Base-by-base conservation (phyloP, 2,113 vertebrate genomes). In the Pyxicephalus adspersus region DNA sequence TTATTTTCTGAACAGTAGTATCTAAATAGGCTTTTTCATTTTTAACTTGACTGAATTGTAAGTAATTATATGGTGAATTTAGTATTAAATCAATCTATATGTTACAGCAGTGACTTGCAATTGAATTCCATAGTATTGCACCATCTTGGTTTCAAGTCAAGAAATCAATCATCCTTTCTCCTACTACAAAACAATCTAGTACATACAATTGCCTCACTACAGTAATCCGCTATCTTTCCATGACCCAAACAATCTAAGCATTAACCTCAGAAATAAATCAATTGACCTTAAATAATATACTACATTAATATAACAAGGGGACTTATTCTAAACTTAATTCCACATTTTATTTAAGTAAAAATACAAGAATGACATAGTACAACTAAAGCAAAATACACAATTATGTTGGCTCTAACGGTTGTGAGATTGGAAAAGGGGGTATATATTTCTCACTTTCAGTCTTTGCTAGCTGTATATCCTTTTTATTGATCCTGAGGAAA, bases 401-500 rank as follows among this genome's bases (percentile, higher is more conserved):
- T 34, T 73, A 31, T 13, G 1, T 26, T 18, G 26, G 15, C 70
- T 58, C 71, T 38, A 11, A 60, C 52, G 57, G 13, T 55, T 60
- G 7, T 22, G 19, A 60, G 20, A 60, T 58, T 60, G 71, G n/a
- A 74, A 78, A 67, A 67, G n/a, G n/a, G 60, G n/a, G 76, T 6
- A 31, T 23, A 67, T 28, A n/a, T 55, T 66, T 66, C 50, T 78
- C 28, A 57, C 57, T 28, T 78, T 67, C 15, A 55, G 67, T 66
- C 64, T 65, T 18, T 66, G 51, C 76, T 55, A 25, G 76, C 29
- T 74, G 23, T 60, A 78, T 66, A 18, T 78, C 51, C 26, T 78
- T 64, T 65, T 55, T 78, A 67, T 78, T 67, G 76, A 78, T 78
- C 76, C 28, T 57, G 17, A 38, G 25, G 28, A 78, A 67, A 78